Evolutionary conservation across 2,113 vertebrate species (phyloP).

Genomic region (Labeo rohita): DNA sequence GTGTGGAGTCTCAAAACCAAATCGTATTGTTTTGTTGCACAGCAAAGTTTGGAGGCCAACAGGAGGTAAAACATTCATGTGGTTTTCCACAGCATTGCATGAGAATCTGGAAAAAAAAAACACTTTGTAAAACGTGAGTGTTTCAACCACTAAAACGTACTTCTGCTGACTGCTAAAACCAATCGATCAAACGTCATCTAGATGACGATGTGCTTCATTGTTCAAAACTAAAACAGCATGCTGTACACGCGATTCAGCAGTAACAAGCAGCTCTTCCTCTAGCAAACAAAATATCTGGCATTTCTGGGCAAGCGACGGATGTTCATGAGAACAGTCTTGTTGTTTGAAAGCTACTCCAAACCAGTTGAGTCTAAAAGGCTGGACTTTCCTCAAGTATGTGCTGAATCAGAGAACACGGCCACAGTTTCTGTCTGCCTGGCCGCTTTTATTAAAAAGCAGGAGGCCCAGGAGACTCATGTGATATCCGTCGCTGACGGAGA

Average conservation of each 20-base stretch:
- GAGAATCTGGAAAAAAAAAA: not conserved
- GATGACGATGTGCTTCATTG: not conserved
- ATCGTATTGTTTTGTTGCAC: not conserved
- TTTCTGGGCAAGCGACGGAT: not conserved
- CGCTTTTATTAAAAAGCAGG: not conserved
- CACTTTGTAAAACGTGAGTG: not conserved
- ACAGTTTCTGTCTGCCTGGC: slow-evolving; percentile 2
- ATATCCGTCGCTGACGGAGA: not conserved
- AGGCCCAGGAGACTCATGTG: not conserved
- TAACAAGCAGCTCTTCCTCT: not conserved
- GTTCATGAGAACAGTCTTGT: not conserved
- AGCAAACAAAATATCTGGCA: slow-evolving; percentile 17
- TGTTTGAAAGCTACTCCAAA: slow-evolving; percentile 22
- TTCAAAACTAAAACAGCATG: not conserved
- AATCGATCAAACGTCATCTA: not conserved
- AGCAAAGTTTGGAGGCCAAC: not conserved
- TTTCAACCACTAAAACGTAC: slow-evolving; percentile 7
- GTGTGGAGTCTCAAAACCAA: not conserved
- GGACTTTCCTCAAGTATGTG: slow-evolving; percentile 33
- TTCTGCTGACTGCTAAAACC: not conserved
- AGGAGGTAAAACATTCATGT: not conserved
- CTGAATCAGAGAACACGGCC: slow-evolving; percentile 13
- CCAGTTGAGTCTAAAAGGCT: slow-evolving; percentile 7
- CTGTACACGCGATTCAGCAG: not conserved
- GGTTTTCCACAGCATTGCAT: not conserved